Evolutionary conservation across 2,888 invertebrate genomes (phyloP).

Genomic region (Lasioglossum calceatum): DNA sequence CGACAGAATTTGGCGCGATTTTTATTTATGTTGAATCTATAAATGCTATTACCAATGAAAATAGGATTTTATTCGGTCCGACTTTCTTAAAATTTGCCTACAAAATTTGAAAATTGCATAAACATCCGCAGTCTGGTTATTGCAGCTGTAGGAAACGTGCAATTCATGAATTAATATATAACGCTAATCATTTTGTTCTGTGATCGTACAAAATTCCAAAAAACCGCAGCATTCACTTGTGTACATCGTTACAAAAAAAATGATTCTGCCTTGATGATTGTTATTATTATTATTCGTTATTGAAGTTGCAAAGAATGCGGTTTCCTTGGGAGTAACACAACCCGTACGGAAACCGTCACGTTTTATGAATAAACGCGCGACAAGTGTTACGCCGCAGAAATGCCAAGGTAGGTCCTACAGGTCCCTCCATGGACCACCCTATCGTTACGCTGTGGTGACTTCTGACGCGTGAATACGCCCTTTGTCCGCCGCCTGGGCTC

Average conservation of each 20-base stretch:
- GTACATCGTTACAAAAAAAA: not conserved
- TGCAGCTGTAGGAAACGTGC: not conserved
- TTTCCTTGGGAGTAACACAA: not conserved
- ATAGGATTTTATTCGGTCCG: no score
- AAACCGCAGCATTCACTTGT: not conserved
- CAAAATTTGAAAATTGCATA: no score
- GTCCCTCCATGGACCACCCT: conserved; percentile 70
- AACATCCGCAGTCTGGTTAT: no score
- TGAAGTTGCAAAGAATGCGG: not conserved
- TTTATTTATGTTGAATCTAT: no score
- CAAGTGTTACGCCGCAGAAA: conserved; percentile 70
- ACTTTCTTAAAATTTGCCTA: no score
- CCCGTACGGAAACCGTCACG: conserved; percentile 10
- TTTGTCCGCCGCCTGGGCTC: conserved; percentile 64
- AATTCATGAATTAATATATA: not conserved
- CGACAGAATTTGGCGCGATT: no score
- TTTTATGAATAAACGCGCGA: conserved; percentile 62
- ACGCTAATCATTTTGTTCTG: not conserved
- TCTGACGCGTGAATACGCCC: conserved; percentile 80
- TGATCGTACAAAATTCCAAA: not conserved
- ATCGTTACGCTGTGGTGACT: conserved; percentile 80
- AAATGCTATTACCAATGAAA: no score
- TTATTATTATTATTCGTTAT: not conserved
- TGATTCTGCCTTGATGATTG: not conserved
- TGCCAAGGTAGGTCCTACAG: conserved; percentile 69